Evolutionary conservation across 2,113 vertebrate species (phyloP).

Genomic region (Lota lota): DNA sequence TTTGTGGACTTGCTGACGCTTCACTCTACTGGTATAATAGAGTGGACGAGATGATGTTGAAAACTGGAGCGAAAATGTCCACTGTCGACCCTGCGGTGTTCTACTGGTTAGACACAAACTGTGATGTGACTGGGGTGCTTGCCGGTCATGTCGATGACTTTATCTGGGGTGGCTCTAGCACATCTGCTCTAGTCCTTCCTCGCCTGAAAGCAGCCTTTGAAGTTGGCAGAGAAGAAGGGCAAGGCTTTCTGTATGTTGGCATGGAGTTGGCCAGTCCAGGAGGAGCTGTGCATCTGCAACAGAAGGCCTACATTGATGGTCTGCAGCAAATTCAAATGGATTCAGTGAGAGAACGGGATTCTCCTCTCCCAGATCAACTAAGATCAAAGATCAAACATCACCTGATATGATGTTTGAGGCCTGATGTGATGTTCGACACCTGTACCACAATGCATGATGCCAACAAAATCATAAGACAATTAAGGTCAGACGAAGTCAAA

Average conservation of each 20-base stretch:
- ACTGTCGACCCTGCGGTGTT: conserved; percentile 15
- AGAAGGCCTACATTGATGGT: background rate
- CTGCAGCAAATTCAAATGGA: conserved; percentile 5
- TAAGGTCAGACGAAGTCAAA: conserved; percentile 1
- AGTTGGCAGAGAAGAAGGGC: background rate
- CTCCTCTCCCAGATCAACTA: background rate
- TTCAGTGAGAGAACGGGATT: conserved; percentile 4
- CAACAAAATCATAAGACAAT: conserved; percentile 10
- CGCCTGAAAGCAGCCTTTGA: conserved; percentile 8
- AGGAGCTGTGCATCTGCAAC: conserved; percentile 2
- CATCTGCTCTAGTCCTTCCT: background rate
- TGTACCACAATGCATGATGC: conserved; percentile 1
- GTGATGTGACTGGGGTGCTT: background rate
- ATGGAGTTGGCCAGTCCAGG: conserved; percentile 5
- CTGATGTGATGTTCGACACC: background rate
- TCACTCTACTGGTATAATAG: conserved; percentile 26
- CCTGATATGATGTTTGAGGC: conserved; percentile 6
- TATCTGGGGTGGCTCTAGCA: background rate
- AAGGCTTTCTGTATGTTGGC: conserved; percentile 13
- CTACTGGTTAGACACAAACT: conserved; percentile 4
- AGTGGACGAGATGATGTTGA: conserved; percentile 5
- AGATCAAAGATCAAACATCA: conserved; percentile 16
- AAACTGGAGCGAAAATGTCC: background rate
- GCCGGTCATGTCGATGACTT: background rate
- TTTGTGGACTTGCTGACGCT: conserved; percentile 21